A percentile compares a stretch with the other conserved stretches of the same genome.
These are phyloP conservation scores for Typhlomys cinereus DNA, from an alignment of 2,113 vertebrate species.

Conservation along the genomic window DNA sequence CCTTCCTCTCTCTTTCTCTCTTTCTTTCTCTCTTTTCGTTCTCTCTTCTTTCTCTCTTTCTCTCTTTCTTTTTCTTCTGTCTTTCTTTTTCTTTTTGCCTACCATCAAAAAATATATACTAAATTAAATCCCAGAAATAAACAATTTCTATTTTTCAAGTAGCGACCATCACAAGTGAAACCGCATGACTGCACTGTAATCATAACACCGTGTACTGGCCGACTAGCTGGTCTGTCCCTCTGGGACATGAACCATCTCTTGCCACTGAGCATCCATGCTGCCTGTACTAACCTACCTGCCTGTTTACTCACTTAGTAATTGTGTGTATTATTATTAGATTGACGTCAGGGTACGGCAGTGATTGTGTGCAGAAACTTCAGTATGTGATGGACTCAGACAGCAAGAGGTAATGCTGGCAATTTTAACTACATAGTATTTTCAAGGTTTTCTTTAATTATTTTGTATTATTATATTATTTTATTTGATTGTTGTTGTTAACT, in stretches of 20 bases:
- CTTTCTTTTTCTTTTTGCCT: too few relatives aligned
- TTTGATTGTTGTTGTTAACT: background rate
- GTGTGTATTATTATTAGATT: background rate
- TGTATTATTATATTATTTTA: background rate
- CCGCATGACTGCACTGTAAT: too few relatives aligned
- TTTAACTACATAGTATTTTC: background rate
- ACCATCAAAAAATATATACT: background rate
- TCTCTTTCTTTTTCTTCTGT: too few relatives aligned
- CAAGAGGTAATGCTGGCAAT: background rate
- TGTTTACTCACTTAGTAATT: background rate
- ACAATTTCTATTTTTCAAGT: background rate
- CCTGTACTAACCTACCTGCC: too few relatives aligned
- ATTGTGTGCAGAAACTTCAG: background rate
- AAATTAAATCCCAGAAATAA: background rate
- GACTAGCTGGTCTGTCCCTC: background rate
- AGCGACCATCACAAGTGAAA: background rate
- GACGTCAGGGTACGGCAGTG: background rate
- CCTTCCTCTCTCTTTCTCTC: too few relatives aligned
- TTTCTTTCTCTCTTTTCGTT: too few relatives aligned
- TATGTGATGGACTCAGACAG: background rate
- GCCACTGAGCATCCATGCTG: too few relatives aligned
- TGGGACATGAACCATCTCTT: background rate
- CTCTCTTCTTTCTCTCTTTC: too few relatives aligned
- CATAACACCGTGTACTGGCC: background rate
- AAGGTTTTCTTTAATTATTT: background rate